Conservation (phyloP, 1,140 invertebrate genomes). For the Zaprionus camerounensis region DNA sequence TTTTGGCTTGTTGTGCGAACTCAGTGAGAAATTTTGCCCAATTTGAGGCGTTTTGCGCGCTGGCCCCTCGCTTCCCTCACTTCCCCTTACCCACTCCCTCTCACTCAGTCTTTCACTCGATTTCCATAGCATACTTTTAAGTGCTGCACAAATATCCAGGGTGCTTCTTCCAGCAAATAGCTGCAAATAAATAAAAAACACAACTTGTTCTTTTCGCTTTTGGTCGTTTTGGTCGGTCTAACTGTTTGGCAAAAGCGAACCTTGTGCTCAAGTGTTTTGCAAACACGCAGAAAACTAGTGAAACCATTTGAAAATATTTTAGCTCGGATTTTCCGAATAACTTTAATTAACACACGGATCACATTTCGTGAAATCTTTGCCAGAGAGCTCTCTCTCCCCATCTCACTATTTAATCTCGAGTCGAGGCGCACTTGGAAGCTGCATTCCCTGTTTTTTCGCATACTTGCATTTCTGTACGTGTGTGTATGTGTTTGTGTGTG, state of each 20-base stretch:
- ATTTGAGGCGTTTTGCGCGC: background rate
- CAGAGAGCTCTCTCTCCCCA: background rate
- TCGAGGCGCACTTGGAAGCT: background rate
- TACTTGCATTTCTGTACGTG: background rate
- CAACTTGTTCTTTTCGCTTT: background rate
- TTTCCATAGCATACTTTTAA: constrained; percentile 6
- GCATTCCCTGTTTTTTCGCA: constrained; percentile 1
- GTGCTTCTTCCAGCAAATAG: constrained; percentile 1
- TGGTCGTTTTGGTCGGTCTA: background rate
- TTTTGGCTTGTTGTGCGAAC: background rate
- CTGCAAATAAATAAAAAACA: background rate
- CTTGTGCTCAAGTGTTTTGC: background rate
- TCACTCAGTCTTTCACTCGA: background rate
- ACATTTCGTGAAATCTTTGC: too few species aligned
- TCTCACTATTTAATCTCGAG: background rate
- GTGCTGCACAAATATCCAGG: background rate
- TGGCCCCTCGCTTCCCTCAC: background rate
- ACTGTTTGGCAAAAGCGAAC: background rate
- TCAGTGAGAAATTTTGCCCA: constrained; percentile 1
- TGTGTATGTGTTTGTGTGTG: background rate
- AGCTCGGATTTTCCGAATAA: background rate
- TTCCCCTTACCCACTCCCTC: background rate
- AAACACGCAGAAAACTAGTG: background rate
- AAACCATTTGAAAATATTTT: constrained; percentile 3
- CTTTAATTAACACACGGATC: background rate